phyloP scores from a whole-genome alignment of 2,113 vertebrate species.

The Girardinichthys multiradiatus region DNA sequence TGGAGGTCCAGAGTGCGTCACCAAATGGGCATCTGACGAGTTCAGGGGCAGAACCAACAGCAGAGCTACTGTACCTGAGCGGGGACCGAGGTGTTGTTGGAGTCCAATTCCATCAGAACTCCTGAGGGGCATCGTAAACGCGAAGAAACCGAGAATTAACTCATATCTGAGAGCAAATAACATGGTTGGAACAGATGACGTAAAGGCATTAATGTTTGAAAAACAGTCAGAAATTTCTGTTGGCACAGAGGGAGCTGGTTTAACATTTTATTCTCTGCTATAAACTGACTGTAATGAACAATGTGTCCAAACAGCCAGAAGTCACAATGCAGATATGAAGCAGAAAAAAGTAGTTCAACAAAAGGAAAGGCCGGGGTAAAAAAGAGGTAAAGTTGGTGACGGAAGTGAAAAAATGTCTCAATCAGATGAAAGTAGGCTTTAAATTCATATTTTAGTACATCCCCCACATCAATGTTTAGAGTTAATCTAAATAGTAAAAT shows the following conservation, averaged over 20 bases:
- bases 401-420: neutral
- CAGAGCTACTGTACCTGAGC: slow-evolving; percentile 48
- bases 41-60: slow-evolving; percentile 62
- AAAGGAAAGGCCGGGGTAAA: neutral
- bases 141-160: slow-evolving; percentile 39
- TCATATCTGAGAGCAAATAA: slow-evolving; percentile 62
- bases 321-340: slow-evolving; percentile 22
- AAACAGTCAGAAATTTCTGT: slow-evolving; percentile 52
- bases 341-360: slow-evolving; percentile 14
- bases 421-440: neutral
- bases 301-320: slow-evolving; percentile 32
- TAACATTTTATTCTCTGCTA: slow-evolving; percentile 47
- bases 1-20: slow-evolving; percentile 53
- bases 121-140: slow-evolving; percentile 69
- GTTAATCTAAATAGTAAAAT: neutral
- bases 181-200: slow-evolving; percentile 39
- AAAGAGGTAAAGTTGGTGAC: neutral
- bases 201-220: slow-evolving; percentile 46
- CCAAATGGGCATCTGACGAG: slow-evolving; percentile 59
- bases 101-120: slow-evolving; percentile 74
- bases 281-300: slow-evolving; percentile 53
- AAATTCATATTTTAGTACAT: neutral
- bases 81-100: slow-evolving; percentile 81
- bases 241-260: slow-evolving; percentile 59
- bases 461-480: neutral